Evolutionary conservation across 2,113 vertebrate species (phyloP).

Genomic region (Halichoeres trimaculatus): DNA sequence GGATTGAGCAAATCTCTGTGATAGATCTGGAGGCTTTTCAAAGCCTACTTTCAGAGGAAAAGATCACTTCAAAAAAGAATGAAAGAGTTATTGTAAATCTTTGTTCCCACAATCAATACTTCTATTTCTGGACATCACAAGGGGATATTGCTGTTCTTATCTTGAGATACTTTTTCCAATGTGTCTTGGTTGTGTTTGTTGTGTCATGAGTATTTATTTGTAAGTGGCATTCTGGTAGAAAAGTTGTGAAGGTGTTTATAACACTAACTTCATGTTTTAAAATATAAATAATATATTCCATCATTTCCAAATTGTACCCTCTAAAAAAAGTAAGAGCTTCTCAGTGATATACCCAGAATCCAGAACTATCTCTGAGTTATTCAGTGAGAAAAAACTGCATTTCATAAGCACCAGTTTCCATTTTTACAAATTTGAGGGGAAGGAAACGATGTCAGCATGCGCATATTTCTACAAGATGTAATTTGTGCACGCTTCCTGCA

Average conservation of each 20-base stretch:
- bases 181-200: neutral
- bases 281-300: neutral
- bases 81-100: slow-evolving; percentile 26
- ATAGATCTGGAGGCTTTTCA: slow-evolving; percentile 13
- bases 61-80: slow-evolving; percentile 9
- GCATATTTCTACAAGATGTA: slow-evolving; percentile 20
- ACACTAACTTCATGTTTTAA: slow-evolving; percentile 26
- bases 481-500: slow-evolving; percentile 18
- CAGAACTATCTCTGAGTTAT: neutral
- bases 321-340: no score
- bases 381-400: neutral
- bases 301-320: slow-evolving; percentile 32
- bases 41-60: slow-evolving; percentile 5
- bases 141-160: slow-evolving; percentile 34
- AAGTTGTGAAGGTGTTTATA: slow-evolving; percentile 40
- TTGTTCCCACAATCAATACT: slow-evolving; percentile 41
- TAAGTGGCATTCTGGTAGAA: slow-evolving; percentile 29
- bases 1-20: slow-evolving; percentile 37
- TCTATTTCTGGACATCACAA: slow-evolving; percentile 1
- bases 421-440: neutral
- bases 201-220: neutral
- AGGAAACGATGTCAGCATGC: slow-evolving; percentile 7
- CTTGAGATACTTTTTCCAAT: slow-evolving; percentile 15
- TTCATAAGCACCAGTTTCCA: neutral
- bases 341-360: no score